Evolutionary conservation across 2,113 vertebrate genomes (phyloP), one percentile per base, ranked within the genome.

Genomic region (Varanus salvator): DNA sequence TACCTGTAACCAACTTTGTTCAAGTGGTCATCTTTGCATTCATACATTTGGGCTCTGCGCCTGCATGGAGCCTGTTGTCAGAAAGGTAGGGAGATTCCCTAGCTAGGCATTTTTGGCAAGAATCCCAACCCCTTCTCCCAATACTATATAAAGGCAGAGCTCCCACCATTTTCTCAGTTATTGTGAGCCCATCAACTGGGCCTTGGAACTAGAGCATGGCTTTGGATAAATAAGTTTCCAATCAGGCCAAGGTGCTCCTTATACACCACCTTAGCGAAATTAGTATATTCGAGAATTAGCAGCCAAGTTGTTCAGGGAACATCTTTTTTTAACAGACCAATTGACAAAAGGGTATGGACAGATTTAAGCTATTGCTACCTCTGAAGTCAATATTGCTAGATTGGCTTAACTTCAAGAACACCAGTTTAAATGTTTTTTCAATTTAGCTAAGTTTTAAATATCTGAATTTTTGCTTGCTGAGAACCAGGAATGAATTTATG

Each of bases 381-480:
- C 87, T 57, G 44, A 85, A 85, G 29, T 84, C 60, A 89, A 8
- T 68, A 85, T 38, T 38, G 15, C 31, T 68, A 69, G 64, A 8
- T 69, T 78, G 74, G 82, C 57, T 78, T 44, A 84, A 54, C 38
- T 52, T 64, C 81, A 85, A 84, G 60, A 69, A 76, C 60, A 89
- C 74, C 44, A 44, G 82, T 69, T 89, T n/a, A 89, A 89, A 81
- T 78, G 23, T 81, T 78, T 85, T 85, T 89, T 52, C 48, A 27
- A 25, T 89, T 78, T 52, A 31, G 7, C 60, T 21, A 9, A 38
- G 44, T 52, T 85, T 69, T 29, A 54, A 68, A 38, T 50, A 54
- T 78, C 85, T 50, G 48, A 68, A 17, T 68, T 44, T 84, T 84
- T 78, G 48, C n/a, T 78, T 69, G 44, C 23, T 50, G n/a, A 9